Percentiles rank a stretch among this genome's conserved stretches.
Conservation (phyloP, 2,888 invertebrate species). For the Mamestra brassicae region DNA sequence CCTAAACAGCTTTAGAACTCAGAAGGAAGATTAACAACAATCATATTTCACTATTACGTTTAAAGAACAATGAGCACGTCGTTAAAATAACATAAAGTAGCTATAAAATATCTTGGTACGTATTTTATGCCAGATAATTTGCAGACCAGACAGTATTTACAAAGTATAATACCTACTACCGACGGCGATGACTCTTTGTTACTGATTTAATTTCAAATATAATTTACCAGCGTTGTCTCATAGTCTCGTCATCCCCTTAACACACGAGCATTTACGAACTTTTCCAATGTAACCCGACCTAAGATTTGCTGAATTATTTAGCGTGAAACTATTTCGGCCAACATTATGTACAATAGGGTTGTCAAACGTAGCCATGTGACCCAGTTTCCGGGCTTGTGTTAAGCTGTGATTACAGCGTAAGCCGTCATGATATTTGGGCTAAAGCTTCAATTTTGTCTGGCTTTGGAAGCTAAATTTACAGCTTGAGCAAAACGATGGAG, state of each 20-base stretch:
- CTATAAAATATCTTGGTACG: slow-evolving; percentile 2
- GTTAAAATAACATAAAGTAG: slow-evolving; percentile 13
- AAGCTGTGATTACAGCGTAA: slow-evolving; percentile 40
- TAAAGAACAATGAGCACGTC: slow-evolving; percentile 29
- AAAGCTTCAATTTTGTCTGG: slow-evolving; percentile 37
- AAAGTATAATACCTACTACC: not conserved
- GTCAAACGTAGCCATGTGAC: slow-evolving; percentile 32
- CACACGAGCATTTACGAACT: slow-evolving; percentile 23
- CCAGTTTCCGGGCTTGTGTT: slow-evolving; percentile 38
- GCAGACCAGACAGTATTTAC: slow-evolving; percentile 14
- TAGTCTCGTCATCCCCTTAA: not conserved
- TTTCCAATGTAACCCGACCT: slow-evolving; percentile 17
- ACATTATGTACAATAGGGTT: slow-evolving; percentile 37
- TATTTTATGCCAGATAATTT: slow-evolving; percentile 21
- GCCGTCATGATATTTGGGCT: slow-evolving; percentile 53
- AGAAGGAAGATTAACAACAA: slow-evolving; percentile 5
- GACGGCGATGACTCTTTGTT: not conserved
- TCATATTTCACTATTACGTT: slow-evolving; percentile 17
- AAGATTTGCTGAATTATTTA: slow-evolving; percentile 45
- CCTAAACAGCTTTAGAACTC: slow-evolving; percentile 3
- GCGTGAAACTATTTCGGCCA: slow-evolving; percentile 29
- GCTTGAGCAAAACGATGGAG: slow-evolving; percentile 3
- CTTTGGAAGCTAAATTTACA: slow-evolving; percentile 18
- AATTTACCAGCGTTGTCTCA: not conserved
- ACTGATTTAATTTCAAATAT: too few species aligned